These are phyloP conservation scores for Macropodus opercularis DNA, from an alignment of 2,797 vertebrate species.

Conservation along the genomic window DNA sequence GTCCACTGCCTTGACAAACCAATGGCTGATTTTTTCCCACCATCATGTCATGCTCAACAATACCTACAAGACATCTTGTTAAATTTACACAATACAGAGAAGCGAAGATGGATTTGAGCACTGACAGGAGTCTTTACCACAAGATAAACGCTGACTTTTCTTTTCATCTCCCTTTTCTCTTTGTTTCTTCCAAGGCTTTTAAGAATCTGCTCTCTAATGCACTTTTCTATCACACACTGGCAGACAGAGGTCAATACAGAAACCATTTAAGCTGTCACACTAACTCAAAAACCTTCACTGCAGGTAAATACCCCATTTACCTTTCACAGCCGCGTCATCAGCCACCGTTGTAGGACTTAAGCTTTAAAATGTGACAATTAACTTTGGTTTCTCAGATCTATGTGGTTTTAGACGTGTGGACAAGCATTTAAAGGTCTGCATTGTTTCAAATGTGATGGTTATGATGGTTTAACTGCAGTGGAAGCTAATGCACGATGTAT, in stretches of 20 bases:
- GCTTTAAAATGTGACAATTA: slow-evolving; percentile 9
- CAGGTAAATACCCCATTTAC: slow-evolving; percentile 18
- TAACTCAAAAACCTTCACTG: slow-evolving; percentile 15
- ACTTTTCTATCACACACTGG: slow-evolving; percentile 51
- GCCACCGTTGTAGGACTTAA: background rate
- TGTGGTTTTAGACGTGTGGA: slow-evolving; percentile 10
- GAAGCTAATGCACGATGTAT: background rate
- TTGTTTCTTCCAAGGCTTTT: slow-evolving; percentile 17
- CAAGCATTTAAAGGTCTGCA: slow-evolving; percentile 14
- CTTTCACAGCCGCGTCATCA: background rate
- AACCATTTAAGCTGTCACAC: slow-evolving; percentile 34
- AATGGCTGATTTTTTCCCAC: too few species aligned
- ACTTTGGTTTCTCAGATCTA: background rate
- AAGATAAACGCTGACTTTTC: slow-evolving; percentile 15
- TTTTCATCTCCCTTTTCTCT: background rate
- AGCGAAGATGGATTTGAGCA: slow-evolving; percentile 7
- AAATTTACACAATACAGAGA: slow-evolving; percentile 25
- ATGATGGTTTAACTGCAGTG: background rate
- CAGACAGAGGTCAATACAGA: slow-evolving; percentile 29
- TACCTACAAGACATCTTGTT: slow-evolving; percentile 1
- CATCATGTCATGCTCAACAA: too few species aligned
- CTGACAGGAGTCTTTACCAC: slow-evolving; percentile 20
- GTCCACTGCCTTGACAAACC: too few species aligned
- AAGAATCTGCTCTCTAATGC: slow-evolving; percentile 8
- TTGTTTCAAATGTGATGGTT: too few species aligned